A percentile compares a stretch with the other conserved stretches of the same genome.
phyloP scores from a whole-genome alignment of 2,888 invertebrate genomes.

The Chelonus formosanus region DNA sequence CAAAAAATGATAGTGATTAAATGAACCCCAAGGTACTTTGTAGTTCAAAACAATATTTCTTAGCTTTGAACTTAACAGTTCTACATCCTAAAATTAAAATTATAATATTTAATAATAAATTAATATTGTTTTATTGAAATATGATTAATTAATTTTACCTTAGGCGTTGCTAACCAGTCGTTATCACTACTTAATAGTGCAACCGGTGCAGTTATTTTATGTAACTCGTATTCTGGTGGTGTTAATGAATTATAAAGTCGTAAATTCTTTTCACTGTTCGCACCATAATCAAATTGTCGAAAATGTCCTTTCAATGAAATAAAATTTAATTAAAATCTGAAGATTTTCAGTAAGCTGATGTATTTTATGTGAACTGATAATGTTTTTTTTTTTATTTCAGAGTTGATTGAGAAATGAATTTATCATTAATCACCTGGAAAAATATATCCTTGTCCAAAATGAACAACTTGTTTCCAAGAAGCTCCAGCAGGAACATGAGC shows the following conservation, averaged over 20 bases:
- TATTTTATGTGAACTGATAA: no score
- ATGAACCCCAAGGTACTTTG: constrained; percentile 46
- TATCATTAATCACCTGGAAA: constrained; percentile 49
- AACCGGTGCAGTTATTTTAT: constrained; percentile 53
- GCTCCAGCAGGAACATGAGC: constrained; percentile 59
- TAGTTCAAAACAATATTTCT: constrained; percentile 50
- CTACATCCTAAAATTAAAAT: constrained; percentile 48
- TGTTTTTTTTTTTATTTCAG: not conserved
- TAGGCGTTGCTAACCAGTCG: constrained; percentile 53
- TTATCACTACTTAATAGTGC: constrained; percentile 56
- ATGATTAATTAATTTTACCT: constrained; percentile 44
- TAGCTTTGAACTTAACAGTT: constrained; percentile 44
- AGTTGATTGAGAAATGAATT: not conserved
- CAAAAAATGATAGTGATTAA: constrained; percentile 60
- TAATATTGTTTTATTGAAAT: not conserved
- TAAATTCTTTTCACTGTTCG: constrained; percentile 48
- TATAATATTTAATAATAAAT: not conserved
- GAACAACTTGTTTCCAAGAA: constrained; percentile 60
- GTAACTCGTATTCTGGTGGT: constrained; percentile 56
- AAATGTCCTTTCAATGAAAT: constrained; percentile 49
- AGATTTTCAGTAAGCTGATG: no score
- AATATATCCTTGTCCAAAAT: constrained; percentile 59
- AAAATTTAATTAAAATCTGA: not conserved
- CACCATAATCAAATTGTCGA: constrained; percentile 54
- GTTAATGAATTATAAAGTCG: constrained; percentile 49